Conservation (phyloP, 2,888 invertebrate genomes). For the Microctonus brassicae region DNA sequence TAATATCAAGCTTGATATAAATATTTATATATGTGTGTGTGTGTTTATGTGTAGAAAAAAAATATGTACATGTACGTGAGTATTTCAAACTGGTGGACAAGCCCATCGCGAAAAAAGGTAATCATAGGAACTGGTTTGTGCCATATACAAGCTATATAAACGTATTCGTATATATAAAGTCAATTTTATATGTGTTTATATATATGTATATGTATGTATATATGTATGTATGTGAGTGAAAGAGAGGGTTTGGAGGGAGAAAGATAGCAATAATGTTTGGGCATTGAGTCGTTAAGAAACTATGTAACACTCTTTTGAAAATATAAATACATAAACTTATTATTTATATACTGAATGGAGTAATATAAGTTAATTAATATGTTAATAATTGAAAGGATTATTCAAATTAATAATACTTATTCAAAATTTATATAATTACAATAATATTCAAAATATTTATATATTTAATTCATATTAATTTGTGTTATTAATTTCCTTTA, state of each 20-base stretch:
- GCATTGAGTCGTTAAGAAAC: slow-evolving; percentile 45
- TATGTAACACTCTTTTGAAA: slow-evolving; percentile 37
- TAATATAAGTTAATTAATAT: slow-evolving; percentile 50
- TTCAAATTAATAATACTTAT: slow-evolving; percentile 49
- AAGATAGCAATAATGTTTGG: slow-evolving; percentile 10
- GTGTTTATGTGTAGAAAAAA: slow-evolving; percentile 25
- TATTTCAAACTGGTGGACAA: slow-evolving; percentile 12
- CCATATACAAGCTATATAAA: slow-evolving; percentile 29
- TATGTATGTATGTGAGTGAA: slow-evolving; percentile 7
- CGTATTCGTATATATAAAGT: not conserved
- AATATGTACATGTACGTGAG: not conserved
- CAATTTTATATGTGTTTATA: not conserved
- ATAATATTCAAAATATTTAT: slow-evolving; percentile 13
- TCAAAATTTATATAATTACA: slow-evolving; percentile 39
- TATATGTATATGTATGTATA: not conserved
- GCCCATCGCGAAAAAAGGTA: slow-evolving; percentile 26
- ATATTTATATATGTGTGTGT: not conserved
- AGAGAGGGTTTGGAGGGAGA: not conserved
- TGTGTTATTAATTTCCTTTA: not conserved
- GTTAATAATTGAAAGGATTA: slow-evolving; percentile 51
- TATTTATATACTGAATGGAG: slow-evolving; percentile 19
- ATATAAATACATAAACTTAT: slow-evolving; percentile 16
- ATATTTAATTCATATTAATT: not conserved
- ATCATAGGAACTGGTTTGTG: slow-evolving; percentile 49
- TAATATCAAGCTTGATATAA: not conserved